Evolutionary conservation across 2,888 invertebrate species (phyloP).

Genomic region (Caenorhabditis zanzibari): DNA sequence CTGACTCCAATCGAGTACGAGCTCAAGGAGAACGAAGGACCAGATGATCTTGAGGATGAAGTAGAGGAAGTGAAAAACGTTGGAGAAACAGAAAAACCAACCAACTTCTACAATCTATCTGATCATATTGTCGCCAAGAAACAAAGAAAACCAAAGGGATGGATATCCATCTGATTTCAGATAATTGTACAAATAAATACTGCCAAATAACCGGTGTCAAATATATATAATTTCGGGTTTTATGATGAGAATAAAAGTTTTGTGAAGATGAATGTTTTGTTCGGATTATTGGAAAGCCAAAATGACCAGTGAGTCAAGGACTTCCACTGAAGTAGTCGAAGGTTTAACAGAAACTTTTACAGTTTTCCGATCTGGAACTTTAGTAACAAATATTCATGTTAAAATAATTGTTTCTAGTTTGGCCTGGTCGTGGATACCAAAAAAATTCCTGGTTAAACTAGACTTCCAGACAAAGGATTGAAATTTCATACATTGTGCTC

Average conservation of each 20-base stretch:
- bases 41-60: not conserved
- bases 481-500: too few species aligned
- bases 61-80: not conserved
- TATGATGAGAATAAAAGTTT: constrained; percentile 2
- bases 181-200: not conserved
- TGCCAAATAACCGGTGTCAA: constrained; percentile 3
- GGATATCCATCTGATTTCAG: constrained; percentile 15
- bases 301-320: too few species aligned
- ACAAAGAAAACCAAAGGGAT: constrained; percentile 39
- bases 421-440: too few species aligned
- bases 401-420: too few species aligned
- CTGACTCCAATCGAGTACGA: constrained; percentile 38
- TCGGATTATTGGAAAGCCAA: not conserved
- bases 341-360: too few species aligned
- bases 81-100: constrained; percentile 8
- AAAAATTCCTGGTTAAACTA: too few species aligned
- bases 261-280: not conserved
- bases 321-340: too few species aligned
- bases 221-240: not conserved
- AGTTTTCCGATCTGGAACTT: too few species aligned
- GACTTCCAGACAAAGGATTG: too few species aligned
- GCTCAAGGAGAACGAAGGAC: constrained; percentile 32
- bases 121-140: constrained; percentile 39
- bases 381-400: too few species aligned
- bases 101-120: constrained; percentile 37